Evolutionary conservation across 1,140 invertebrate genomes (phyloP), one percentile per base, ranked within the genome.

Genomic region (Heliconius eleuchia): DNA sequence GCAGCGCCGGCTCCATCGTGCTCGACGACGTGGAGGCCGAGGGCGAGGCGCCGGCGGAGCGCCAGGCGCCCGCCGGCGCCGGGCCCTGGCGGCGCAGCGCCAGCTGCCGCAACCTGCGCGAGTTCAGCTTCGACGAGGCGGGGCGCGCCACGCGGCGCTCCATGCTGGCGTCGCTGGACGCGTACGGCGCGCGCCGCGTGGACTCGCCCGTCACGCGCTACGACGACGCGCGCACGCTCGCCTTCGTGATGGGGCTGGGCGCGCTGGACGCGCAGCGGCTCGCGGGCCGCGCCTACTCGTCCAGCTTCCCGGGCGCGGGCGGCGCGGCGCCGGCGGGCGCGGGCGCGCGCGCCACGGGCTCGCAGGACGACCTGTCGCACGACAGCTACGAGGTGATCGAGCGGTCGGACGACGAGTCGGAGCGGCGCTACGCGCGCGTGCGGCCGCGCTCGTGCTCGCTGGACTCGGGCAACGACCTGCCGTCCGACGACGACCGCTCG

Each of bases 331-430:
- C 97, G 98, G 93, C 93, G 98, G 6, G 98, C 97, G 18, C 97
- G 27, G 60, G 57, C 57, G 52, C 71, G 71, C 30, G 19, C 75
- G 94, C 95, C 71, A 96, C 96, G 73, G 97, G 97, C 46, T 97
- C 97, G 2, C 97, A 98, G 89, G 98, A 98, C 88, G 97, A 98
- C 94, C 93, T 98, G 6, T 98, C 97, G 16, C 98, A 98, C 90
- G 98, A 98, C 91, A 98, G 97, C 82, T 98, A 98, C 90, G 98
- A 98, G 87, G 90, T 98, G 19, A 95, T 98, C 66, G 97, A 98
- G 90, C 96, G 97, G 82, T 96, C 96, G 80, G 96, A 96, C 83
- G 96, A 96, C 87, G 96, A 96, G 85, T 89, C 81, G 82, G 83
- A 82, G 50, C 42, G 94, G 37, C 55, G 94, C 16, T 92, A 90